These are phyloP conservation scores for Percina caprodes DNA, from an alignment of 2,113 vertebrate genomes.

Conservation along the genomic window DNA sequence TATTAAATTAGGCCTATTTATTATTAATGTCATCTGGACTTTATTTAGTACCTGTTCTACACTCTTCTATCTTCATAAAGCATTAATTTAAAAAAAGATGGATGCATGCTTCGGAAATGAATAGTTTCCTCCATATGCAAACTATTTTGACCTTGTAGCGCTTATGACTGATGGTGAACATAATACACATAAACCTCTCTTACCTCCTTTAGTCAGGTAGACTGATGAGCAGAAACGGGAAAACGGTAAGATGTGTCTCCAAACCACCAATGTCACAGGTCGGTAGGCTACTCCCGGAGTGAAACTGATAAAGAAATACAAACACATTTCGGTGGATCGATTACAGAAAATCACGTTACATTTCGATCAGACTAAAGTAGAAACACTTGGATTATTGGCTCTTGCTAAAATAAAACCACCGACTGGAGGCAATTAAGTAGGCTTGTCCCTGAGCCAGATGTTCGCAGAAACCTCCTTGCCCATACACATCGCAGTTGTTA, in stretches of 20 bases:
- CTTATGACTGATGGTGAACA: background rate
- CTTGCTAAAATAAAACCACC: constrained; percentile 25
- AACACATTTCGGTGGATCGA: background rate
- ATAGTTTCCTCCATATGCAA: background rate
- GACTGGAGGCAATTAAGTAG: constrained; percentile 7
- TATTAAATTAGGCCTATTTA: too few relatives aligned
- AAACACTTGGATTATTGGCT: constrained; percentile 9
- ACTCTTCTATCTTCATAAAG: background rate
- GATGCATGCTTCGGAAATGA: constrained; percentile 14
- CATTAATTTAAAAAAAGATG: background rate
- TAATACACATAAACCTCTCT: constrained; percentile 7
- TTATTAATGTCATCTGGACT: constrained; percentile 8
- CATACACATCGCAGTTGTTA: constrained; percentile 26
- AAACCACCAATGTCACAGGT: constrained; percentile 39
- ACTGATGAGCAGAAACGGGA: constrained; percentile 30
- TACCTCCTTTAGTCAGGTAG: constrained; percentile 61
- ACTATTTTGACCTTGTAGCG: background rate
- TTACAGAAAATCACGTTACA: constrained; percentile 4
- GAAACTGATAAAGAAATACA: constrained; percentile 23
- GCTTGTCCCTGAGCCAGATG: constrained; percentile 46
- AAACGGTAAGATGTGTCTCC: constrained; percentile 32
- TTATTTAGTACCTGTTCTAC: background rate
- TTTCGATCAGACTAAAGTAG: background rate
- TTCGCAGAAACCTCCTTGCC: constrained; percentile 25
- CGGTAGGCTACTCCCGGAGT: background rate